Conservation (phyloP, 2,797 vertebrate genomes). For the Oreochromis grahami region DNA sequence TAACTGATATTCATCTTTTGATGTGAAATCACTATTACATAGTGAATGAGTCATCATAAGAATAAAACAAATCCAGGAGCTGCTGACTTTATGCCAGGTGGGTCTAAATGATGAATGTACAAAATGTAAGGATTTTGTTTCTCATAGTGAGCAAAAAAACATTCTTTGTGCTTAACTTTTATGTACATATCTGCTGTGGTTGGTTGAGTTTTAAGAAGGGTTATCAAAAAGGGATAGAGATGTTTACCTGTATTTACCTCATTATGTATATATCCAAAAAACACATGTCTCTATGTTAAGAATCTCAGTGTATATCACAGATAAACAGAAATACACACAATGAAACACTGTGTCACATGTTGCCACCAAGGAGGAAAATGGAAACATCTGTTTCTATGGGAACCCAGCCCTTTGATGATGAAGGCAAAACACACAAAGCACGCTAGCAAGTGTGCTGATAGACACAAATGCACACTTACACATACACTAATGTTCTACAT, state of each 20-base stretch:
- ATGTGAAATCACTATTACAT: constrained; percentile 18
- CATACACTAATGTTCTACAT: neutral
- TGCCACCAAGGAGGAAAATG: constrained; percentile 35
- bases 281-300: neutral
- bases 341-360: constrained; percentile 37
- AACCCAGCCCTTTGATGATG: constrained; percentile 61
- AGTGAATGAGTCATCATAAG: constrained; percentile 18
- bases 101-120: neutral
- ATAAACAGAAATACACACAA: neutral
- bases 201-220: neutral
- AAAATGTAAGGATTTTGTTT: neutral
- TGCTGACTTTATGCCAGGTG: neutral
- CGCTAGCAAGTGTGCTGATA: neutral
- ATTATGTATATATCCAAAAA: constrained; percentile 12
- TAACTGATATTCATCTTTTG: constrained; percentile 26
- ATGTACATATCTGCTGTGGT: neutral
- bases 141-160: neutral
- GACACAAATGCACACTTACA: constrained; percentile 8
- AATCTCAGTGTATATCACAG: neutral
- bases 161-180: neutral
- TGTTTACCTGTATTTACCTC: neutral
- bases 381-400: constrained; percentile 73
- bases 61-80: constrained; percentile 25
- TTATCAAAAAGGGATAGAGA: constrained; percentile 3
- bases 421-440: constrained; percentile 30